A percentile compares a stretch with the other conserved stretches of the same genome.
Evolutionary conservation across 1,140 invertebrate species (phyloP).

Genomic region (Hylyphantes graminicola): DNA sequence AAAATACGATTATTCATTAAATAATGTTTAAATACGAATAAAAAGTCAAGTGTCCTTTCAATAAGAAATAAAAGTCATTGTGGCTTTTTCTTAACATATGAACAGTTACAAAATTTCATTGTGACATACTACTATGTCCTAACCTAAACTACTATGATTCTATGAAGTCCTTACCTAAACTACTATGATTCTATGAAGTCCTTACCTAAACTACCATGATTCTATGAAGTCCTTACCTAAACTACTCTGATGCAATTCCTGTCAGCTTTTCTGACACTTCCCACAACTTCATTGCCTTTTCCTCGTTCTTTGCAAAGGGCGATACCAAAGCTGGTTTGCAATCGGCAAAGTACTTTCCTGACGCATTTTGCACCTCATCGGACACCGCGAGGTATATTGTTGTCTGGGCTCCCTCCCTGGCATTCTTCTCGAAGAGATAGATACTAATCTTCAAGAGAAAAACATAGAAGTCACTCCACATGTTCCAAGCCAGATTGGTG

Average conservation of each 20-base stretch:
- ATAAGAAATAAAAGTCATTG: no score
- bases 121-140: no score
- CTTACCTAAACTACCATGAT: no score
- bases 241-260: background rate
- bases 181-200: no score
- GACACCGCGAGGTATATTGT: slow-evolving; percentile 80
- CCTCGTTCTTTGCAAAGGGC: slow-evolving; percentile 73
- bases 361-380: slow-evolving; percentile 66
- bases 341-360: slow-evolving; percentile 66
- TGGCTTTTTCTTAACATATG: no score
- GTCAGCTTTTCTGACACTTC: slow-evolving; percentile 49
- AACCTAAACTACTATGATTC: no score
- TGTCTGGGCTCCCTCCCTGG: slow-evolving; percentile 80
- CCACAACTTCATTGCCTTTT: slow-evolving; percentile 79
- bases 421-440: slow-evolving; percentile 81
- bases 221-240: no score
- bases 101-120: no score
- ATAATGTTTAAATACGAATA: no score
- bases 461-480: slow-evolving; percentile 15
- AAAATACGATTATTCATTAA: no score
- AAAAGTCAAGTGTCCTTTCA: no score
- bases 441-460: slow-evolving; percentile 77
- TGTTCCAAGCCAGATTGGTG: slow-evolving; percentile 64
- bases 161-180: no score
- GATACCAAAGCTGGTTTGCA: slow-evolving; percentile 70